phyloP scores from a whole-genome alignment of 2,113 vertebrate species.

The Pangasianodon gigas region DNA sequence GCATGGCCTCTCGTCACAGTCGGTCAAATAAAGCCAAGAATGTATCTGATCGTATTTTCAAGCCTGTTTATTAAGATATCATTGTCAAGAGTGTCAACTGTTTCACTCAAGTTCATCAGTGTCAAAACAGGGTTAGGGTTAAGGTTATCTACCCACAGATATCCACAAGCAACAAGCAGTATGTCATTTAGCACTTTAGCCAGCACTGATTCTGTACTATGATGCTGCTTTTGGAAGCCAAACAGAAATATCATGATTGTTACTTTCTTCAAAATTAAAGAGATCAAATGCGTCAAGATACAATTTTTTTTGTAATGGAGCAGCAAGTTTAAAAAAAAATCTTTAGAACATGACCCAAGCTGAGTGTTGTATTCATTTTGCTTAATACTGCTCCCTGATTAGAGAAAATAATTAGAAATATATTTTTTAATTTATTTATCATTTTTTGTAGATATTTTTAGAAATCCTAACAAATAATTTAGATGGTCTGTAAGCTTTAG shows the following conservation, averaged over 20 bases:
- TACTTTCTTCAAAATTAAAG: neutral
- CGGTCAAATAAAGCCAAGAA: neutral
- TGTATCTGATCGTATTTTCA: neutral
- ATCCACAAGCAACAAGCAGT: neutral
- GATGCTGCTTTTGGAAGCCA: neutral
- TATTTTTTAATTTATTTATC: too few relatives aligned
- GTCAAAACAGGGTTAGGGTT: neutral
- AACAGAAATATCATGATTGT: neutral
- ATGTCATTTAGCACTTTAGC: neutral
- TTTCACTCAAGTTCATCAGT: neutral
- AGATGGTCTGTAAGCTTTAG: neutral
- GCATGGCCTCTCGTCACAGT: too few relatives aligned
- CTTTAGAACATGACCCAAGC: neutral
- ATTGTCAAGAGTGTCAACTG: neutral
- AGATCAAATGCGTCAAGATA: neutral
- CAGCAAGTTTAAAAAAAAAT: neutral
- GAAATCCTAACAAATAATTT: too few relatives aligned
- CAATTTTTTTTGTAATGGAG: neutral
- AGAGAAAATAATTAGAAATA: too few relatives aligned
- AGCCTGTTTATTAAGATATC: neutral
- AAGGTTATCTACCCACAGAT: neutral
- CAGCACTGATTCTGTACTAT: neutral
- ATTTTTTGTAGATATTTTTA: too few relatives aligned
- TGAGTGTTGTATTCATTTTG: too few relatives aligned
- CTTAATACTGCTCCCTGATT: too few relatives aligned